Conservation (phyloP, 2,797 vertebrate genomes). For the Sebastes diaconus region DNA sequence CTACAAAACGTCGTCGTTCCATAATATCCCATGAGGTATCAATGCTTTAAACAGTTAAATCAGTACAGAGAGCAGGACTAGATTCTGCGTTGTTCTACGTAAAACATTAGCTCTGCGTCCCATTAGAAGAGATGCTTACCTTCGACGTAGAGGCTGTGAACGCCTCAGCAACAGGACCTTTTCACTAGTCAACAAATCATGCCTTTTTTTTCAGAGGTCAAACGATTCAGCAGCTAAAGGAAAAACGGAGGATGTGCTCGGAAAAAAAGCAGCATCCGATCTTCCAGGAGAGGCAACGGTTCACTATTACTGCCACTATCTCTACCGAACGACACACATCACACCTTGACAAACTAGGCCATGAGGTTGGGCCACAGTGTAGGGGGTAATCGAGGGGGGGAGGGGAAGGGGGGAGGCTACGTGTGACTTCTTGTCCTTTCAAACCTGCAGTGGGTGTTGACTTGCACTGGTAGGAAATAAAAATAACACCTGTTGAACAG, state of each 20-base stretch:
- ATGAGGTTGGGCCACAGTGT: slow-evolving; percentile 92
- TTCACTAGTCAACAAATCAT: slow-evolving; percentile 12
- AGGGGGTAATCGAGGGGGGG: slow-evolving; percentile 71
- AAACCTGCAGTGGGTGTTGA: slow-evolving; percentile 94
- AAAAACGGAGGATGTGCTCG: slow-evolving; percentile 45
- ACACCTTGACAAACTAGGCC: slow-evolving; percentile 91
- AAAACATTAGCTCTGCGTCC: slow-evolving; percentile 55
- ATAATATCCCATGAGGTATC: slow-evolving; percentile 75
- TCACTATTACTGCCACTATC: slow-evolving; percentile 48
- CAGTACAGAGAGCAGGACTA: slow-evolving; percentile 56
- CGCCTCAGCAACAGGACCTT: slow-evolving; percentile 14
- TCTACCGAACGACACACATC: slow-evolving; percentile 82
- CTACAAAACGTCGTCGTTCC: slow-evolving; percentile 57
- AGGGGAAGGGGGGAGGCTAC: slow-evolving; percentile 52
- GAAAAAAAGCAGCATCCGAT: slow-evolving; percentile 25
- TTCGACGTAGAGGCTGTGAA: slow-evolving; percentile 18
- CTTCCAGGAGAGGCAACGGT: slow-evolving; percentile 46
- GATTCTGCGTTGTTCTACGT: slow-evolving; percentile 30
- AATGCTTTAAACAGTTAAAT: slow-evolving; percentile 67
- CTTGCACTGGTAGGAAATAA: slow-evolving; percentile 91
- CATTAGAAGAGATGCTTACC: slow-evolving; percentile 26
- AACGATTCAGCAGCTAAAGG: slow-evolving; percentile 64
- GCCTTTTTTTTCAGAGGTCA: slow-evolving; percentile 39
- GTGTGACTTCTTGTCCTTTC: slow-evolving; percentile 93
- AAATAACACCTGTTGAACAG: slow-evolving; percentile 96